Percentiles rank a stretch among this genome's conserved stretches.
phyloP scores from a whole-genome alignment of 2,888 invertebrate genomes.

The Acleris literana region DNA sequence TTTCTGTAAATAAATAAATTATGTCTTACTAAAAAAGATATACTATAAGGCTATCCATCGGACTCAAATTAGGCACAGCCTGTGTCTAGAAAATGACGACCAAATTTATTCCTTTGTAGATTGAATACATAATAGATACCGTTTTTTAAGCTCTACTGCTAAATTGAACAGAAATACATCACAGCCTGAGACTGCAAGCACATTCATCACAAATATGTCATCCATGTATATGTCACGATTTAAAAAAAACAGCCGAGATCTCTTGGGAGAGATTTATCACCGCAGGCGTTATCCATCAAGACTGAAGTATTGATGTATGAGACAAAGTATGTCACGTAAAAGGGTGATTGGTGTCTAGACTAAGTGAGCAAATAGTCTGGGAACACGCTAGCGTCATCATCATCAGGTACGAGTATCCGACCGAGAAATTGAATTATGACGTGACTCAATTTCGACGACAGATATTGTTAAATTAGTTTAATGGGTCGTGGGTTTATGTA shows the following conservation, averaged over 20 bases:
- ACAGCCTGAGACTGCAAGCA: conserved; percentile 7
- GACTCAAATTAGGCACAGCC: too few species aligned
- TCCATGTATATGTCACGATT: conserved; percentile 2
- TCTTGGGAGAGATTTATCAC: conserved; percentile 26
- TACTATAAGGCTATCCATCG: too few species aligned
- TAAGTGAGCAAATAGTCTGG: conserved; percentile 19
- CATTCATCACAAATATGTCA: conserved; percentile 19
- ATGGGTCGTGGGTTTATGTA: too few species aligned
- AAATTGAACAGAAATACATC: conserved; percentile 2
- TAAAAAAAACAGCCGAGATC: conserved; percentile 7
- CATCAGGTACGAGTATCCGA: conserved; percentile 27
- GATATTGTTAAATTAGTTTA: not conserved
- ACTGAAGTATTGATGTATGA: conserved; percentile 26
- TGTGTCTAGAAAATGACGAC: too few species aligned
- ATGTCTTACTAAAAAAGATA: too few species aligned
- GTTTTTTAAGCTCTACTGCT: not conserved
- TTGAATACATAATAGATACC: too few species aligned
- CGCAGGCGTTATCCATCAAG: conserved; percentile 26
- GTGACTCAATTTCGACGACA: not conserved
- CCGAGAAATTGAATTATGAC: conserved; percentile 22
- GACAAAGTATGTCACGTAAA: conserved; percentile 25
- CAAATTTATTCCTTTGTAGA: too few species aligned
- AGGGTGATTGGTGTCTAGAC: conserved; percentile 30
- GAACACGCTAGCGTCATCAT: conserved; percentile 28
- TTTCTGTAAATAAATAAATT: too few species aligned